These are phyloP conservation scores for Rhopalosiphum maidis DNA, from an alignment of 1,140 invertebrate genomes.

Conservation along the genomic window DNA sequence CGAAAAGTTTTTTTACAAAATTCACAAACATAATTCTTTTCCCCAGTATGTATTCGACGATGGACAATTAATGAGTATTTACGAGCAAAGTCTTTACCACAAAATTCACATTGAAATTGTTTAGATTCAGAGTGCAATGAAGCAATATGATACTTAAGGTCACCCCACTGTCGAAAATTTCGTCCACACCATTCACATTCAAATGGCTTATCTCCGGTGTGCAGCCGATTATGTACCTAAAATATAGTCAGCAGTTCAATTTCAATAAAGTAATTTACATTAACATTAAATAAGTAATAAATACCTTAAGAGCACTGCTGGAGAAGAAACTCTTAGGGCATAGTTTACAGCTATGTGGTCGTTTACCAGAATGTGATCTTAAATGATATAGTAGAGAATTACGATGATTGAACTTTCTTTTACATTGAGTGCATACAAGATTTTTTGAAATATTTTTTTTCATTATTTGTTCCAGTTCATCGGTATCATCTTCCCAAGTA, in stretches of 20 bases:
- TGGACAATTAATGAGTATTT: slow-evolving; percentile 94
- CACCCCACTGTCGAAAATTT: slow-evolving; percentile 84
- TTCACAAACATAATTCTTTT: slow-evolving; percentile 87
- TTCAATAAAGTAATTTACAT: not conserved
- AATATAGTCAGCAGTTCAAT: slow-evolving; percentile 40
- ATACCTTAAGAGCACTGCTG: slow-evolving; percentile 76
- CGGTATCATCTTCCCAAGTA: slow-evolving; percentile 52
- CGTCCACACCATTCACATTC: slow-evolving; percentile 79
- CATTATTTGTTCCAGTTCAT: slow-evolving; percentile 53
- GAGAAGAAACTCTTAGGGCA: slow-evolving; percentile 85
- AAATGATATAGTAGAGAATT: slow-evolving; percentile 87
- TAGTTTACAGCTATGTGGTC: slow-evolving; percentile 80
- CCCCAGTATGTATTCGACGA: slow-evolving; percentile 86
- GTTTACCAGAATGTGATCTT: slow-evolving; percentile 77
- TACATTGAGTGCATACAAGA: slow-evolving; percentile 74
- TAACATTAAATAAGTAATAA: not conserved
- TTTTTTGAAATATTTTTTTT: slow-evolving; percentile 56
- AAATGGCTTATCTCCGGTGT: slow-evolving; percentile 81
- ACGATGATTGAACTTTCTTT: slow-evolving; percentile 77
- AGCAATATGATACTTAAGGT: slow-evolving; percentile 87
- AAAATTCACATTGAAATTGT: slow-evolving; percentile 89
- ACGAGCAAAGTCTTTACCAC: slow-evolving; percentile 89
- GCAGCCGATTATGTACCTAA: slow-evolving; percentile 75
- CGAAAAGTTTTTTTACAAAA: slow-evolving; percentile 84
- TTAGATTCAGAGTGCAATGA: slow-evolving; percentile 83